These are phyloP conservation scores for Limnothrissa miodon DNA, from an alignment of 2,113 vertebrate genomes.

Conservation along the genomic window DNA sequence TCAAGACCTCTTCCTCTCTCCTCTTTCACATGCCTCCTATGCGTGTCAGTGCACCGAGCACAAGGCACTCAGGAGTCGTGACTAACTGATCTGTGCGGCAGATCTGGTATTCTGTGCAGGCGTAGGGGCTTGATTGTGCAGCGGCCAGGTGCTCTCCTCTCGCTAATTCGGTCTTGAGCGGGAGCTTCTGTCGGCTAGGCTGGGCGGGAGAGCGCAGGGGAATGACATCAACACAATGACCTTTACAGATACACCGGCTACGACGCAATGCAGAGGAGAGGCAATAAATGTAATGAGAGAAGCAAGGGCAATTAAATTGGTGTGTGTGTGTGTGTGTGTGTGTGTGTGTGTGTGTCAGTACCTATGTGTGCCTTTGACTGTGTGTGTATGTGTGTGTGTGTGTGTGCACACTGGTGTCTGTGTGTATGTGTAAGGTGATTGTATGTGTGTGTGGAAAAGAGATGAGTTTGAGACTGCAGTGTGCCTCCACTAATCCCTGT, in stretches of 20 bases:
- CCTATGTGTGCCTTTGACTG: background rate
- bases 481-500: constrained; percentile 68
- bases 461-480: constrained; percentile 63
- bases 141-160: background rate
- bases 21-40: background rate
- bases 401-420: constrained; percentile 31
- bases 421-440: background rate
- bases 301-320: constrained; percentile 78
- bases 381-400: constrained; percentile 9
- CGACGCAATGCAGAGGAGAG: constrained; percentile 69
- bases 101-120: constrained; percentile 6
- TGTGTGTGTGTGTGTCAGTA: constrained; percentile 25
- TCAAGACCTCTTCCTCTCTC: background rate
- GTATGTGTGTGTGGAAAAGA: constrained; percentile 26
- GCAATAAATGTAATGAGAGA: constrained; percentile 79
- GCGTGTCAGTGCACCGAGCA: background rate
- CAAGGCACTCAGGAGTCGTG: background rate
- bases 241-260: constrained; percentile 71
- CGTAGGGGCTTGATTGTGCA: background rate
- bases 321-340: constrained; percentile 31
- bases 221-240: constrained; percentile 63
- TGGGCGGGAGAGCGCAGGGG: background rate
- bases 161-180: background rate
- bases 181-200: background rate
- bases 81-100: background rate